Evolutionary conservation across 2,113 vertebrate species (phyloP).

Genomic region (Myanophis thanlyinensis): DNA sequence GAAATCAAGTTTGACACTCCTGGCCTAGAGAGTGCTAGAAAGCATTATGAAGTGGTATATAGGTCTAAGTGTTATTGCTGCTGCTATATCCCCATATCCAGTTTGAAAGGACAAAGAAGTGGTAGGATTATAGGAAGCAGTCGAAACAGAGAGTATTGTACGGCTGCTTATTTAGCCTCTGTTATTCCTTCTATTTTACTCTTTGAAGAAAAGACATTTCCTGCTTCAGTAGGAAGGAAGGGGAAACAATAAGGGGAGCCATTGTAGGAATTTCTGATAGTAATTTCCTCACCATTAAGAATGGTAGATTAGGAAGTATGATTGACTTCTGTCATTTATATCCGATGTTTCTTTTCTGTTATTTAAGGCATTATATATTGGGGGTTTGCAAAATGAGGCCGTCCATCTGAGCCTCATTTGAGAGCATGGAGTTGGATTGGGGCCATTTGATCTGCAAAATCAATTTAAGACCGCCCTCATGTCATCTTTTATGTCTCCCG

Average conservation of each 20-base stretch:
- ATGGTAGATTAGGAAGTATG: background rate
- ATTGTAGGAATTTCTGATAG: background rate
- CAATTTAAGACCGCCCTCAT: background rate
- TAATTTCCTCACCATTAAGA: background rate
- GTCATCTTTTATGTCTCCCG: constrained; percentile 7
- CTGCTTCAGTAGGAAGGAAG: background rate
- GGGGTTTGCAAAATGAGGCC: background rate
- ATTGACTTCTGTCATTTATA: background rate
- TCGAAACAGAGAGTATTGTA: background rate
- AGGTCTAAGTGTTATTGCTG: background rate
- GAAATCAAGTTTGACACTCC: too few relatives aligned
- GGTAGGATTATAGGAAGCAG: background rate
- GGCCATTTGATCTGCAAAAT: background rate
- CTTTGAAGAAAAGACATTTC: background rate
- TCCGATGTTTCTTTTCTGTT: background rate
- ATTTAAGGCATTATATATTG: background rate
- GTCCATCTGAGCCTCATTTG: background rate
- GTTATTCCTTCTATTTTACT: background rate
- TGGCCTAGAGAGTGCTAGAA: background rate
- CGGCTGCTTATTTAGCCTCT: background rate
- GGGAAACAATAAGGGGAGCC: background rate
- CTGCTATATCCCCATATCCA: background rate
- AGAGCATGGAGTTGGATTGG: background rate
- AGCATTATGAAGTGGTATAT: background rate
- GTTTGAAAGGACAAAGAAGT: background rate